Percentiles rank a stretch among this genome's conserved stretches.
phyloP scores from a whole-genome alignment of 2,113 vertebrate genomes.

The Pangasianodon gigas region DNA sequence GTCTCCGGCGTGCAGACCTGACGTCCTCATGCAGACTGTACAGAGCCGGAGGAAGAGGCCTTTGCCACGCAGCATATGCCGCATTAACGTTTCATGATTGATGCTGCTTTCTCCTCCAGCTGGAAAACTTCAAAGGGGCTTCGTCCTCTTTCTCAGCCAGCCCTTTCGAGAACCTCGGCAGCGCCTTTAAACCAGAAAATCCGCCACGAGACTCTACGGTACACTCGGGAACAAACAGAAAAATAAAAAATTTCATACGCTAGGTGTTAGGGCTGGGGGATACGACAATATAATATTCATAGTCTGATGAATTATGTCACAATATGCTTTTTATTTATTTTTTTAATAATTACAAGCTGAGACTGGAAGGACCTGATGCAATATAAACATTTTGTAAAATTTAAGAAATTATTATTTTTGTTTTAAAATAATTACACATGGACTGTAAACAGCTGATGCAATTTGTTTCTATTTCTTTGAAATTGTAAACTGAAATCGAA shows the following conservation, averaged over 20 bases:
- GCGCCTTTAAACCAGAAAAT: constrained; percentile 23
- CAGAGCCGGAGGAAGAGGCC: constrained; percentile 21
- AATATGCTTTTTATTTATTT: not conserved
- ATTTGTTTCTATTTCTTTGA: not conserved
- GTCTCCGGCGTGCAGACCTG: not conserved
- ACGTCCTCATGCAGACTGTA: constrained; percentile 35
- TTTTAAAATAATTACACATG: not conserved
- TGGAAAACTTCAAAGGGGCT: constrained; percentile 37
- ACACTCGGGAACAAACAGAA: not conserved
- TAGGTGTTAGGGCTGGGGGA: not conserved
- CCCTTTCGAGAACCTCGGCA: constrained; percentile 19
- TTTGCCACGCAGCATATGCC: constrained; percentile 26
- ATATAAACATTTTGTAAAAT: not conserved
- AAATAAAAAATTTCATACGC: not conserved
- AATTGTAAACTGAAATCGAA: not conserved
- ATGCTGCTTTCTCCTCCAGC: constrained; percentile 30
- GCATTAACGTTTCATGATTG: constrained; percentile 49
- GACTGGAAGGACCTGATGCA: not conserved
- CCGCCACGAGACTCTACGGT: not conserved
- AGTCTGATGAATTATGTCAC: not conserved
- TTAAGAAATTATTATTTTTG: not conserved
- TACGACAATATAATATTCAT: not conserved
- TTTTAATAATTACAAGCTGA: not conserved
- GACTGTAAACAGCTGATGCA: not conserved
- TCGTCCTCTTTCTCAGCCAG: constrained; percentile 22